Base-by-base conservation (phyloP, 2,888 invertebrate species). In the Corbicula japonica region DNA sequence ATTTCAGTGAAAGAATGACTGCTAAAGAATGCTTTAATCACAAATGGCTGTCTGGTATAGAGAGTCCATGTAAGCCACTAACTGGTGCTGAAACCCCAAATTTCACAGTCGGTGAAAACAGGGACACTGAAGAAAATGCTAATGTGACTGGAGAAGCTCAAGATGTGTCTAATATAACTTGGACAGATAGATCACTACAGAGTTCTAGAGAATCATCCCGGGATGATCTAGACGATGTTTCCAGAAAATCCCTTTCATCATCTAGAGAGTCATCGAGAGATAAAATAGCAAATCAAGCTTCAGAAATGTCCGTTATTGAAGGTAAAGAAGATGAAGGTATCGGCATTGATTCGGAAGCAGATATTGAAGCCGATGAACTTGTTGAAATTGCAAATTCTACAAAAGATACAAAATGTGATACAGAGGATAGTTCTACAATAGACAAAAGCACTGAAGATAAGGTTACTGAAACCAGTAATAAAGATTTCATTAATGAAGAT, bases 21-120 rank as follows among this genome's bases (percentile, higher is more conserved):
- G 97, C 97, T 92, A 95, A 96, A 92, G 96, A 97, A 94, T 97
- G 98, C 94, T 95, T 98, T 93, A 96, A 97, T 93, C 98, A 98
- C 95, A 95, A 96, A 91, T 98, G 98, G 98, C 95, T 98, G 21
- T 62, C 56, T 41, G 79, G 72, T 48, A 48, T 69, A n/a, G n/a
- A 34, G 30, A 30, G 50, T 35, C 50, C 69, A 18, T 60, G 44
- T 46, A 65, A 34, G 52, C 18, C 65, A 50, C 35, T 65, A n/a
- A 52, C 26, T 35, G 28, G 41, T n/a, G 15, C 23, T 52, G 66
- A 66, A 28, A 38, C 52, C 23, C 38, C 26, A 54, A 21, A 66
- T 28, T 28, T 35, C 58, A 35, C 15, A 58, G 21, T 38, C 35
- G 32, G 54, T 54, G 54, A 54, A 32, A 12, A 10, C n/a, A 30